Base-by-base conservation (phyloP, 2,113 vertebrate genomes). In the Channa argus region DNA sequence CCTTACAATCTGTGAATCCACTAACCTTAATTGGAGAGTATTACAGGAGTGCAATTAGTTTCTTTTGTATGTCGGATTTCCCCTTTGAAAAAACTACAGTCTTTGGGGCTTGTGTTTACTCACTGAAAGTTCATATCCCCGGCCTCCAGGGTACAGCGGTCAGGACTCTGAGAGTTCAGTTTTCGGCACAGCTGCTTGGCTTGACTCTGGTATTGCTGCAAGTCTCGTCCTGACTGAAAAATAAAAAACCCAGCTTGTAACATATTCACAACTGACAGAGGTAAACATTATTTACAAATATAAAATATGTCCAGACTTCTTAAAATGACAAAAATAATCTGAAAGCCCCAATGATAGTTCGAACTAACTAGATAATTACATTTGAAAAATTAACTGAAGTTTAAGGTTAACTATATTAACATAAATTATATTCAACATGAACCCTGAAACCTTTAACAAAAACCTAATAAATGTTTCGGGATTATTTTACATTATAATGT, bases 161-260 rank as follows among this genome's bases (percentile, higher is more conserved):
- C 96, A 3, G 98, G 98, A 37, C 98, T 99, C 74, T 99, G 97
- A 65, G 97, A 96, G 1, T 97, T 97, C 63, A 99, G 86, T 71
- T 96, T 99, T 14, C 97, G 95, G 66, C 96, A 99, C 36, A 99
- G 95, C 86, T 98, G 97, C 77, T 99, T 99, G 34, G 97, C 98
- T 66, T 99, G 97, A 73, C 90, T 98, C 93, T 99, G 98, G 92
- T 99, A 98, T 70, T 97, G 96, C 71, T 98, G 97, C 62, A 99
- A 94, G 76, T 99, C 97, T 71, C 96, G 94, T 46, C 96, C 96
- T 70, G 96, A 96, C 98, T 99, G 90, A 14, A 1, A 54, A 53
- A 8, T 5, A 38, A 0, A n/a, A 58, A 7, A 4, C 24, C 24
- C 24, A 24, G 24, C 24, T 24, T 24, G 24, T 24, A 24, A 24